Base-by-base conservation (phyloP, 2,113 vertebrate genomes). In the Synodontis membranacea region DNA sequence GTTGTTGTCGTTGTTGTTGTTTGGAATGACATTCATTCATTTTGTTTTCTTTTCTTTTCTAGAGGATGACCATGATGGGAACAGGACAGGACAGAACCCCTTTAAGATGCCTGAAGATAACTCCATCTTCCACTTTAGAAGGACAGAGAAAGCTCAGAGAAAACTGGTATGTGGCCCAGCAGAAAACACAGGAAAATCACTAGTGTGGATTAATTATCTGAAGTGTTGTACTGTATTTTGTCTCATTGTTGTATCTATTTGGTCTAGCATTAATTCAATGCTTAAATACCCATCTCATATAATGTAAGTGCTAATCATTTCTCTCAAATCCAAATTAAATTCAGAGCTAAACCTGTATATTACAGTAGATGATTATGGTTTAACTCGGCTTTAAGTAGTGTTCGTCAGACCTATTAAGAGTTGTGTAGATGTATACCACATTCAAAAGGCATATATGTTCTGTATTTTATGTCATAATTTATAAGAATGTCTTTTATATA, bases 81-180 rank as follows among this genome's bases (percentile, higher is more conserved):
- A 54, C 17, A 56, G 5, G 34, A 80, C 48, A 80, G 82, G 56
- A 9, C 82, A 46, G 68, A 92, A 89, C 78, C 93, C 93, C 0
- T 93, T 92, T 76, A 90, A 91, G 88, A 78, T 93, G 80, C 92
- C 92, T 52, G 86, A 93, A 37, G 39, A 82, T 44, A 76, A 84
- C 5, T 88, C 54, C 80, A 58, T 91, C 83, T 90, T 93, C 5
- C 88, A 83, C 17, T 86, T 88, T 44, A 85, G 56, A 54, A 48
- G 58, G 42, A 88, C 85, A 28, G 89, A 93, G 76, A 93, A 85
- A 74, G 68, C 75, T 82, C 44, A 1, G 23, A 82, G 25, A 44
- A 81, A 78, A 52, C n/a, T 48, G 64, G 88, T 86, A 86, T 44
- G 85, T 79, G 44, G 5, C 39, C 46, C 14, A 11, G 17, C 1